Base-by-base conservation (phyloP, 2,797 vertebrate species). In the Acrossocheilus fasciatus region DNA sequence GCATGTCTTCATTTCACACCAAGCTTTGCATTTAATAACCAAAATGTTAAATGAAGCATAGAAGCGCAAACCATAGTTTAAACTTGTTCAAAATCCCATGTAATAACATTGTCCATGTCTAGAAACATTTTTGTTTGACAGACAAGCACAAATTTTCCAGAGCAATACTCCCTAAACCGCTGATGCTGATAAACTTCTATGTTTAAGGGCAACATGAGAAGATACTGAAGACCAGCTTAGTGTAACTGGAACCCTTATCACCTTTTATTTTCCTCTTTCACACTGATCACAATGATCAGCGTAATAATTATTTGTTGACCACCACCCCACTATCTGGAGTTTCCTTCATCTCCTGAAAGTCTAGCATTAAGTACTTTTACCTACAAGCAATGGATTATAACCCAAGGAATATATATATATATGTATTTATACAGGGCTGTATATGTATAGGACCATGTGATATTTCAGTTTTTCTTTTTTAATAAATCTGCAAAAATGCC, bases 181-280 rank as follows among this genome's bases (percentile, higher is more conserved):
- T 20, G 15, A 80, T 17, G 52, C 50, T 41, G 26, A 62, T 47
- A 45, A 45, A 20, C 41, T n/a, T 41, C 0, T 23, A 59, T 41
- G 52, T 59, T 59, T 41, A 12, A 78, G 11, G 10, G 52, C n/a
- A 62, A 83, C 26, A 15, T 8, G 54, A 83, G 82, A 83, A 34
- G 26, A 47, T 45, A 36, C 26, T 64, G 70, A 64, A 74, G 54
- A 75, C 26, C 57, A 75, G 41, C 70, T 62, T 64, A 26, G 39
- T 1, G 10, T 14, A 34, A 14, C 18, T 15, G 18, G 62, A 81
- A 74, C n/a, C 69, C 15, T 15, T 43, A 74, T 45, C 34, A 62
- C 69, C 92, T 92, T 92, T 90, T 91, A 87, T 91, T 91, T 92
- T 94, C 91, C 92, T 93, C 91, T 87, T 91, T 89, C 92, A 92